phyloP scores from a whole-genome alignment of 2,888 invertebrate genomes.

The Rhagonycha fulva region DNA sequence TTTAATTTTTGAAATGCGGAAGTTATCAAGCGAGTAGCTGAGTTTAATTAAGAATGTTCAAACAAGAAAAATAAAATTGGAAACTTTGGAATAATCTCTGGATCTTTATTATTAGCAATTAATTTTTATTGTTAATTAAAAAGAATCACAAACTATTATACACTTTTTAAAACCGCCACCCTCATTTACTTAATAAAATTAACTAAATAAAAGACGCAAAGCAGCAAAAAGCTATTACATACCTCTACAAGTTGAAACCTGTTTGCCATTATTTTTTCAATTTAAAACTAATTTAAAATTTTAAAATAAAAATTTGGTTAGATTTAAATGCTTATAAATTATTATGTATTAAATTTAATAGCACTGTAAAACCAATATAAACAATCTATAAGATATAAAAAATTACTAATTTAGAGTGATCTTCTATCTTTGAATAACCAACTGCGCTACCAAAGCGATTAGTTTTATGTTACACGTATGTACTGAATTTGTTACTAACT shows the following conservation, averaged over 20 bases:
- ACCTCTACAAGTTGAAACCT: neutral
- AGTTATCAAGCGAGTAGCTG: neutral
- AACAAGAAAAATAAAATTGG: neutral
- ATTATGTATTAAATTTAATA: neutral
- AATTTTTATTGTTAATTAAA: neutral
- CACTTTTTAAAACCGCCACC: neutral
- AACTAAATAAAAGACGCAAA: neutral
- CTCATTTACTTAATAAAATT: neutral
- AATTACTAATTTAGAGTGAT: too few relatives aligned
- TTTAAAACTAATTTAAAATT: neutral
- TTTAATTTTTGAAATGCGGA: neutral
- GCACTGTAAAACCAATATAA: neutral
- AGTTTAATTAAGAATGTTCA: neutral
- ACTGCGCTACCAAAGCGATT: too few relatives aligned
- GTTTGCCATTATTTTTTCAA: neutral
- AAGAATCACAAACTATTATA: neutral
- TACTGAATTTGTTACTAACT: too few relatives aligned
- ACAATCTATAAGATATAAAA: too few relatives aligned
- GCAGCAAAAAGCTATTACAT: neutral
- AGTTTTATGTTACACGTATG: too few relatives aligned
- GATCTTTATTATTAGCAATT: neutral
- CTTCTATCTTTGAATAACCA: too few relatives aligned
- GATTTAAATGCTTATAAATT: neutral
- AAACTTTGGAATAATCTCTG: neutral
- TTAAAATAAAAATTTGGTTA: neutral